Evolutionary conservation across 2,888 invertebrate genomes (phyloP), one percentile per base, ranked within the genome.

Genomic region (Lycocerus yunnanus): DNA sequence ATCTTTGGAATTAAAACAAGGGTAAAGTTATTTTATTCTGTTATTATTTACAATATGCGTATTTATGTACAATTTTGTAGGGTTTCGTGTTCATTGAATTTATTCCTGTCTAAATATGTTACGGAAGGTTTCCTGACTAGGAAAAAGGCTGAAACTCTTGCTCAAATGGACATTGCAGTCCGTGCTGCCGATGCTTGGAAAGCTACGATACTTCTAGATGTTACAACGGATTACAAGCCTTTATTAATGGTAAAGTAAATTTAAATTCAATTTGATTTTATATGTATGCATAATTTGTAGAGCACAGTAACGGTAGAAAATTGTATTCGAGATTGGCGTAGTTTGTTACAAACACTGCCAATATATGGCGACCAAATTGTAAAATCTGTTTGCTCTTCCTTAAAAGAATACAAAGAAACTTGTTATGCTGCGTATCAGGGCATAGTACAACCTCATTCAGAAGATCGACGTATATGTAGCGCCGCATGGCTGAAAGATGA

Each of bases 401-500:
- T 95, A 59, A 91, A 91, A 82, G 92, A 92, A 69, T 95, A 95
- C 86, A 89, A 92, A 15, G 94, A 94, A 80, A 93, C 92, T 11
- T 94, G 94, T 82, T 90, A 92, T 78, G 90, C 90, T 1, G 93
- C 93, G 0, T 95, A 95, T 85, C 89, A 91, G 76, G 92, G 92
- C 63, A 93, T 94, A 77, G 94, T 94, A 0, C 94, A 94, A 83
- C 92, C 93, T 0, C 94, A 94, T 81, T 90, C 92, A 0, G 94
- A 95, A 83, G 94, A 95, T 82, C 91, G 93, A 80, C 88, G 93
- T 76, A 93, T 96, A 74, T 94, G 95, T 80, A 95, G 94, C 82
- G 94, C 95, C 0, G 92, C 93, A 11, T 96, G 97, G 97, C 90
- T 97, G 1, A 95, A 96, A 80, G 98, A 98, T 87, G 97, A 97